phyloP scores from a whole-genome alignment of 1,140 invertebrate genomes.

The Trypoxylus dichotomus region DNA sequence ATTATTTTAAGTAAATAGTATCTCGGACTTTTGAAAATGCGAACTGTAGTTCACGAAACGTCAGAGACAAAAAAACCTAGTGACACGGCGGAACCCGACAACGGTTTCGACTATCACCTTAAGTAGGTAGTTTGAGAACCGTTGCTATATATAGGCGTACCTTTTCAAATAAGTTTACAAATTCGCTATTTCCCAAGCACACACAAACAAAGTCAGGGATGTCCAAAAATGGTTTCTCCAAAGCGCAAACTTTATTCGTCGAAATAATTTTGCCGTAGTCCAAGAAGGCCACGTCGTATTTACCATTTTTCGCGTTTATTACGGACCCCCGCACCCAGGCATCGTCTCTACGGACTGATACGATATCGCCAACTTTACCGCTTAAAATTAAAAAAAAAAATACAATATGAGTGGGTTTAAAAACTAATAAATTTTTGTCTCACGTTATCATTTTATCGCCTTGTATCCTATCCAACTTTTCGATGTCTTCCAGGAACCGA shows the following conservation, averaged over 20 bases:
- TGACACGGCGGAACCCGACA: too few relatives aligned
- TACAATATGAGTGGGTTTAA: background rate
- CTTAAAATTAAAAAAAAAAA: background rate
- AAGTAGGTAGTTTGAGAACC: too few relatives aligned
- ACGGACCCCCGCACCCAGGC: background rate
- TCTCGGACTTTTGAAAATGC: too few relatives aligned
- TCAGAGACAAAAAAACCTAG: too few relatives aligned
- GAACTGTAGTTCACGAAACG: too few relatives aligned
- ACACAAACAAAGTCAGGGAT: constrained; percentile 11
- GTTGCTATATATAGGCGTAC: background rate
- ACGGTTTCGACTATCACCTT: too few relatives aligned
- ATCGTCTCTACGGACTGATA: background rate
- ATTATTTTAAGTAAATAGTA: too few relatives aligned
- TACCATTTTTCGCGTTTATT: background rate
- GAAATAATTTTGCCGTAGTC: constrained; percentile 12
- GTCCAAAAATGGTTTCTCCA: background rate
- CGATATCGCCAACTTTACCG: constrained; percentile 13
- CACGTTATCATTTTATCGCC: background rate
- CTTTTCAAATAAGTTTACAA: background rate
- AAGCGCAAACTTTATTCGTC: background rate
- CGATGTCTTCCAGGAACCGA: background rate
- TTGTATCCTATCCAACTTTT: background rate
- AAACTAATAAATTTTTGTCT: background rate
- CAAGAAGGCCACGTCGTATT: constrained; percentile 1
- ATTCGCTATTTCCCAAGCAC: background rate